Evolutionary conservation across 2,113 vertebrate species (phyloP).

Genomic region (Morphnarchus princeps): DNA sequence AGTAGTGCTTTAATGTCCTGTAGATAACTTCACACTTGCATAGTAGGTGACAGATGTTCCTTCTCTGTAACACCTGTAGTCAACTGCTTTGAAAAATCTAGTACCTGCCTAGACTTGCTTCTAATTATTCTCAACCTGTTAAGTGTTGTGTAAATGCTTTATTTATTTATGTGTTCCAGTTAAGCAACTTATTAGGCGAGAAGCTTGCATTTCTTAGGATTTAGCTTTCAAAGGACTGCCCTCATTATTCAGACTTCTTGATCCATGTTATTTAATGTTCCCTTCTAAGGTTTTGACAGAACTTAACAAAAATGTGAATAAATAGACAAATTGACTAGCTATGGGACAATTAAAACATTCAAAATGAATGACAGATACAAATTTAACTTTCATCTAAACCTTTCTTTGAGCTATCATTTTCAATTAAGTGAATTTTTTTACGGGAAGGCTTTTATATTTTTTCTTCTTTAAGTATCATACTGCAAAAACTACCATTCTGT

Average conservation of each 20-base stretch:
- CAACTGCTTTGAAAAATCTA: neutral
- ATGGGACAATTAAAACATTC: neutral
- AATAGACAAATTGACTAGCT: neutral
- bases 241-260: neutral
- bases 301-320: neutral
- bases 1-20: neutral
- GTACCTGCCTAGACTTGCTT: neutral
- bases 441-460: neutral
- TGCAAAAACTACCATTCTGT: neutral
- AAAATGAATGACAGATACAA: neutral
- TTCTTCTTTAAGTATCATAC: neutral
- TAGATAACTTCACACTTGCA: accelerated
- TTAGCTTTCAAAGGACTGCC: slow-evolving; percentile 23
- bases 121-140: neutral
- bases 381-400: neutral
- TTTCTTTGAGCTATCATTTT: neutral
- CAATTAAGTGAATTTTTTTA: neutral
- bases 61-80: too few relatives aligned
- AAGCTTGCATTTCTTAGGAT: slow-evolving; percentile 32
- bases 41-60: neutral
- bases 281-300: neutral
- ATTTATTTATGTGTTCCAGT: neutral
- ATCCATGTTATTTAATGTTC: slow-evolving; percentile 28
- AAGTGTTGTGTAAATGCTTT: neutral
- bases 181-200: slow-evolving; percentile 9